Percentiles rank a stretch among this genome's conserved stretches.
Conservation (phyloP, 1,140 invertebrate species). For the Temnothorax nylanderi region DNA sequence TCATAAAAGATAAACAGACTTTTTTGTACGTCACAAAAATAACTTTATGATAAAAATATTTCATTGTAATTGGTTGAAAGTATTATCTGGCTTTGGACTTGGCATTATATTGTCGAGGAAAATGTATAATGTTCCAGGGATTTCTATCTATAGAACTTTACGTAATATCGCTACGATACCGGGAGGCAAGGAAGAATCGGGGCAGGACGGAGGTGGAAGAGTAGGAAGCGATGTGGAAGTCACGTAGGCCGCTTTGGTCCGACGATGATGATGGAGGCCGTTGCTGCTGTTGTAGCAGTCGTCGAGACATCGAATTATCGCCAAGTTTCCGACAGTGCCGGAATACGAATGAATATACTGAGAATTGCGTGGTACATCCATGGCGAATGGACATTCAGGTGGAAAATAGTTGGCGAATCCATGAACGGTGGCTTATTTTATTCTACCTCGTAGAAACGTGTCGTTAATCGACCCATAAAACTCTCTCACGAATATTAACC, state of each 20-base stretch:
- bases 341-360: conserved; percentile 71
- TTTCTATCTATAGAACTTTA: conserved; percentile 38
- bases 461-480: conserved; percentile 29
- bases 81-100: conserved; percentile 6
- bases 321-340: conserved; percentile 65
- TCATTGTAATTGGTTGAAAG: neutral
- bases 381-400: conserved; percentile 27
- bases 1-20: neutral
- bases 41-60: neutral
- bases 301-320: conserved; percentile 75
- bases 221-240: conserved; percentile 56
- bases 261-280: conserved; percentile 66
- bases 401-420: conserved; percentile 31
- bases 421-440: neutral
- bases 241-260: conserved; percentile 71
- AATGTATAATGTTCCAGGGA: conserved; percentile 19
- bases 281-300: conserved; percentile 65
- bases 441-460: neutral
- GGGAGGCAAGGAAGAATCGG: conserved; percentile 27
- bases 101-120: conserved; percentile 3
- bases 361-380: conserved; percentile 19
- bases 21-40: neutral
- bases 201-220: conserved; percentile 25
- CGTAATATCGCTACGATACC: conserved; percentile 18
- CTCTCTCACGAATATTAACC: conserved; percentile 12